Conservation (phyloP, 2,888 invertebrate species). For the Crossocerus cetratus region DNA sequence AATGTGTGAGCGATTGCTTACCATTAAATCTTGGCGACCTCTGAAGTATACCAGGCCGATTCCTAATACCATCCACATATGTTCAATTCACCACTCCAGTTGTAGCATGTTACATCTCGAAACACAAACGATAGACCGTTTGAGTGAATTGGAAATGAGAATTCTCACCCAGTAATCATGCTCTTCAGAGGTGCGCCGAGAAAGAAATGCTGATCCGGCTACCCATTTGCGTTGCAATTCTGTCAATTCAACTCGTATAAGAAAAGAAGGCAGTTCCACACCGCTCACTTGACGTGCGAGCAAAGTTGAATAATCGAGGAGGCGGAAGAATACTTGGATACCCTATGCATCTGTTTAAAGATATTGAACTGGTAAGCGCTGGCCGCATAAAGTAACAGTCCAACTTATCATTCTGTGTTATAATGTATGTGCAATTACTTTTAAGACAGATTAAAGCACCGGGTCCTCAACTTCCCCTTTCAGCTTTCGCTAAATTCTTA, state of each 20-base stretch:
- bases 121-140: neutral
- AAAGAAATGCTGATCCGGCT: conserved; percentile 68
- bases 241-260: conserved; percentile 51
- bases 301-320: conserved; percentile 32
- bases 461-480: conserved; percentile 22
- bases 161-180: conserved; percentile 6
- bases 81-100: no score
- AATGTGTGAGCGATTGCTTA: conserved; percentile 67
- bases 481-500: conserved; percentile 24
- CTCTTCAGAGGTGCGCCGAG: conserved; percentile 37
- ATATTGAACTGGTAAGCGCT: conserved; percentile 54
- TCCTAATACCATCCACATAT: neutral
- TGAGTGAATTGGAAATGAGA: neutral
- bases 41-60: conserved; percentile 33
- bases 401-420: conserved; percentile 35
- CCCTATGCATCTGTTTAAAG: conserved; percentile 40
- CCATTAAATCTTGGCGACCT: conserved; percentile 45
- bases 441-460: conserved; percentile 25
- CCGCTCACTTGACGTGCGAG: conserved; percentile 42
- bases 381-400: conserved; percentile 50
- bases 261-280: conserved; percentile 32
- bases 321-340: conserved; percentile 33
- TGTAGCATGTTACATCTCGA: neutral
- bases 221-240: conserved; percentile 71
- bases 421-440: conserved; percentile 38